phyloP scores from a whole-genome alignment of 2,113 vertebrate species.

The Cynopterus brachyotis region DNA sequence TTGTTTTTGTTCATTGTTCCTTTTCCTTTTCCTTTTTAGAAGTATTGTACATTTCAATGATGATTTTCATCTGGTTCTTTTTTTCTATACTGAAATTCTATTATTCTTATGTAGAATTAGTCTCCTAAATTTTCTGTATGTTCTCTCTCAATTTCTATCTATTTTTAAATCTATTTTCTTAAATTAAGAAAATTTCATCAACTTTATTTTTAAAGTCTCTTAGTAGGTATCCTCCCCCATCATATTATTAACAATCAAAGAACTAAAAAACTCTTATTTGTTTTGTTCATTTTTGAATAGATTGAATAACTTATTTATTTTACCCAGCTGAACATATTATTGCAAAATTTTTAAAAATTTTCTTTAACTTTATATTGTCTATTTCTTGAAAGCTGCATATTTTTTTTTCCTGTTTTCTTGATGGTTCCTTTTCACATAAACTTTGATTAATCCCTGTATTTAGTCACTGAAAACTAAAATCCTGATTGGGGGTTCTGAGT shows the following conservation, averaged over 20 bases:
- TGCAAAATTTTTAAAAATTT: not conserved
- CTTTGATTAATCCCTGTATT: not conserved
- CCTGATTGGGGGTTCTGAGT: not conserved
- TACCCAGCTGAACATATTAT: not conserved
- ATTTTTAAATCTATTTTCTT: not conserved
- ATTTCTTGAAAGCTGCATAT: not conserved
- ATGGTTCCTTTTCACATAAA: not conserved
- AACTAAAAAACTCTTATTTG: not conserved
- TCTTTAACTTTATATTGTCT: not conserved
- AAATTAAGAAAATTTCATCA: not conserved
- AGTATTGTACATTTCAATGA: not conserved
- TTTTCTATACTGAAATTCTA: not conserved
- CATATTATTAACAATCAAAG: not conserved
- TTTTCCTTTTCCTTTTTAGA: not conserved
- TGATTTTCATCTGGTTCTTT: not conserved
- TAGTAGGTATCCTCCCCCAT: not conserved
- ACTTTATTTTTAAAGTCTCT: not conserved
- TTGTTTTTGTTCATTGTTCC: not conserved
- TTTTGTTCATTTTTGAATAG: not conserved
- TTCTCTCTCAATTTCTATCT: not conserved
- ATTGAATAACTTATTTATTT: not conserved
- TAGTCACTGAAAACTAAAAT: not conserved
- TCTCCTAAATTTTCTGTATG: not conserved
- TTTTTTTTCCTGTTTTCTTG: not conserved
- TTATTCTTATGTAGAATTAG: not conserved